Base-by-base conservation (phyloP, 1,140 invertebrate genomes). In the Megathymus violae region DNA sequence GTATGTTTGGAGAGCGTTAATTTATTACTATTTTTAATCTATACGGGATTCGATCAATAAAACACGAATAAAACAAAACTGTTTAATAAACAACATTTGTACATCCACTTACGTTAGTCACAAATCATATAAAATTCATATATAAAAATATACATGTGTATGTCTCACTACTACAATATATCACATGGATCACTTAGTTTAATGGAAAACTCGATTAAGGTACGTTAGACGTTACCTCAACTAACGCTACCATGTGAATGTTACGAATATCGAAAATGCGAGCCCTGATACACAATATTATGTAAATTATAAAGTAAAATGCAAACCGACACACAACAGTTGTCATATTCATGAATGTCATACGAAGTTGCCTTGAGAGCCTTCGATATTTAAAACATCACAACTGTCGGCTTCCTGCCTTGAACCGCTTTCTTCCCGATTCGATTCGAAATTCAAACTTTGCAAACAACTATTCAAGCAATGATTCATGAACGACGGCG, bases 71-170 rank as follows among this genome's bases (percentile, higher is more conserved):
- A 54, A 36, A 54, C 41, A 41, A 17, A 41, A 41, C 14, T 31
- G 14, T 71, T 73, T 73, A 75, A 62, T 67, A 72, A 74, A 69
- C 63, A 70, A 72, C 65, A 72, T 64, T 51, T n/a, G 44, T 62
- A 56, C 52, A 56, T 56, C 25, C 41, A 48, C 54, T 67, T 34
- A 62, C 3, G 67, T 77, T 74, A 77, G 71, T 77, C 65, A 77
- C 64, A 69, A 66, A 63, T 69, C 22, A 66, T 63, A 56, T 43
- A 54, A 56, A 56, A 15, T 44, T 44, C 5, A 44, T 56, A 56
- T 56, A 56, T 56, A 54, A 56, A 56, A 60, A 60, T 60, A 60
- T 60, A 60, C 43, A 58, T 46, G 40, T 27, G 41, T 58, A 34
- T 56, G 15, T 50, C 14, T 50, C 48, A 14, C 9, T 44, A 43